Percentiles rank a stretch among this genome's conserved stretches.
Evolutionary conservation across 2,113 vertebrate species (phyloP).

Genomic region (Redunca redunca): DNA sequence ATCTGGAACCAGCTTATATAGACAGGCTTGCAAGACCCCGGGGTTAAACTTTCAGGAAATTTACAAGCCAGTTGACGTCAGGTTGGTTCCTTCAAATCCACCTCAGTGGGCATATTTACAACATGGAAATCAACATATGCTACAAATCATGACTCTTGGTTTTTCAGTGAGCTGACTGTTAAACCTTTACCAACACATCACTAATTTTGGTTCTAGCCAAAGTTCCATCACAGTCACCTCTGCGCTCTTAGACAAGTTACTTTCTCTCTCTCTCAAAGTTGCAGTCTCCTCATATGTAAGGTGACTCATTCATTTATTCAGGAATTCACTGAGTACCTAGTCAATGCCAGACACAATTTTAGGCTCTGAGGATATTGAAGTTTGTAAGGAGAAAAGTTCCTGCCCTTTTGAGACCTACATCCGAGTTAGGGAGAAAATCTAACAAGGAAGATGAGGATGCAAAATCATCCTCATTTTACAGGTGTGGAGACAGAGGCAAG

Average conservation of each 20-base stretch:
- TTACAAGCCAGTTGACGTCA: neutral
- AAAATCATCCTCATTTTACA: neutral
- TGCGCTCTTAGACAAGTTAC: neutral
- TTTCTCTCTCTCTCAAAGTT: neutral
- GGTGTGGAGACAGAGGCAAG: neutral
- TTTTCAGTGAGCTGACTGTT: neutral
- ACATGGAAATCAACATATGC: neutral
- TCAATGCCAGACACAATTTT: neutral
- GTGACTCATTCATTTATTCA: neutral
- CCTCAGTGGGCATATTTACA: neutral
- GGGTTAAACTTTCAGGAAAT: constrained; percentile 8
- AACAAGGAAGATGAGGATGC: neutral
- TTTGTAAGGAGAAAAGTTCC: neutral
- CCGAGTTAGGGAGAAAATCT: neutral
- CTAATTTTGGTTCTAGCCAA: neutral
- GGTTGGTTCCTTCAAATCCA: neutral
- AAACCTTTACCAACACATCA: neutral
- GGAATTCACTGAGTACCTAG: neutral
- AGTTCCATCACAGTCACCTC: neutral
- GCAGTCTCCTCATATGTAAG: neutral
- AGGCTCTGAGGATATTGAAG: neutral
- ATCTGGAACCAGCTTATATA: neutral
- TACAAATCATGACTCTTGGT: neutral
- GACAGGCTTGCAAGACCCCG: neutral
- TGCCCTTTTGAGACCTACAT: neutral